Evolutionary conservation across 2,113 vertebrate species (phyloP).

Genomic region (Podarcis muralis): DNA sequence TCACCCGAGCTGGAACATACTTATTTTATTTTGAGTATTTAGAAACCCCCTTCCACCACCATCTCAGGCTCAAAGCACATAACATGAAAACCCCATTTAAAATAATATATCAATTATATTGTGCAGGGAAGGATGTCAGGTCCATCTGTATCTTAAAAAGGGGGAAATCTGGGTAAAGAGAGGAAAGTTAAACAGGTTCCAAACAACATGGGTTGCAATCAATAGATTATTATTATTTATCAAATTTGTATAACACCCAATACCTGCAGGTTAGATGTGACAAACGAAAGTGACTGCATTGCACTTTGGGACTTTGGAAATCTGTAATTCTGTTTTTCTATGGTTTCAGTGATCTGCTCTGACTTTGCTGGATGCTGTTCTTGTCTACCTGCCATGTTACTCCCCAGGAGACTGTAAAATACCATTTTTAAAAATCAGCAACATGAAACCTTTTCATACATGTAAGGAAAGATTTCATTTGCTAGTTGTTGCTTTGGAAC

Average conservation of each 20-base stretch:
- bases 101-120: background rate
- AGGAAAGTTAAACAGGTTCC: accelerated
- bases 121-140: background rate
- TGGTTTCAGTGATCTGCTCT: too few species aligned
- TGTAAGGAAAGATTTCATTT: conserved; percentile 34
- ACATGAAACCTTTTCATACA: accelerated
- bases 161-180: background rate
- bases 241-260: too few species aligned
- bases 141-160: background rate
- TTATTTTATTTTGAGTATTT: background rate
- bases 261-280: too few species aligned
- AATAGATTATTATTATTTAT: too few species aligned
- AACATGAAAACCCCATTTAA: background rate
- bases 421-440: background rate
- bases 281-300: too few species aligned
- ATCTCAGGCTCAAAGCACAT: background rate
- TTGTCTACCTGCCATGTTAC: background rate
- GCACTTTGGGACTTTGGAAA: too few species aligned
- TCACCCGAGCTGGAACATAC: background rate
- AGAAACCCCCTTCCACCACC: background rate
- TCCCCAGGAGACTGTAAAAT: background rate
- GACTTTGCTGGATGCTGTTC: too few species aligned
- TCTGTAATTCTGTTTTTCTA: too few species aligned
- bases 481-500: background rate
- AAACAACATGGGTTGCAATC: background rate